A percentile compares a stretch with the other conserved stretches of the same genome.
Evolutionary conservation across 53 echinoderm and acorn worm genomes (phyloP).

Genomic region (Holothuria leucospilota): DNA sequence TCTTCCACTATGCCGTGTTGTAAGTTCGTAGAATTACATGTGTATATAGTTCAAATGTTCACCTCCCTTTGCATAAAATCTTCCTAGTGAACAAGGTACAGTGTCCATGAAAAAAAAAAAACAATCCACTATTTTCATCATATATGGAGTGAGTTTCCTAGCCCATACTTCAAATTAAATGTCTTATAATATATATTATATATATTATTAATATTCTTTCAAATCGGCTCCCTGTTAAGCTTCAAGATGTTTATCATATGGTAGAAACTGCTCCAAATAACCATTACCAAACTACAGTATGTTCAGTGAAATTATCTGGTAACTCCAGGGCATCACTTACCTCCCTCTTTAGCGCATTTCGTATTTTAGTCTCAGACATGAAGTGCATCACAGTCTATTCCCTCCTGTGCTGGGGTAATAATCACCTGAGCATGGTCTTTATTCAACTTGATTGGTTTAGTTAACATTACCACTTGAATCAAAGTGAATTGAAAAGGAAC

Average conservation of each 20-base stretch:
- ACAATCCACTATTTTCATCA: slow-evolving; percentile 67
- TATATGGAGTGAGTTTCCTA: slow-evolving; percentile 53
- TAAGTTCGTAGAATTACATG: neutral
- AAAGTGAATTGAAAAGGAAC: neutral
- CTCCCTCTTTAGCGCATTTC: neutral
- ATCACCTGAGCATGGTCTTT: neutral
- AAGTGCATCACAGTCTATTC: neutral
- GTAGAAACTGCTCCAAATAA: neutral
- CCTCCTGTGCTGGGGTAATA: neutral
- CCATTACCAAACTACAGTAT: neutral
- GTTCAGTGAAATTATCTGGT: neutral
- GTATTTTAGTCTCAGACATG: neutral
- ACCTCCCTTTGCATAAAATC: slow-evolving; percentile 31
- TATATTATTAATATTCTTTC: neutral
- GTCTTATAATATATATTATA: slow-evolving; percentile 51
- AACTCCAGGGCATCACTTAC: neutral
- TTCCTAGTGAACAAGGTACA: neutral
- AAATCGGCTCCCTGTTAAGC: neutral
- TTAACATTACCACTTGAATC: neutral
- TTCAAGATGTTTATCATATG: neutral
- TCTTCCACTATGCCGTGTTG: neutral
- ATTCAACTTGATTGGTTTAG: neutral
- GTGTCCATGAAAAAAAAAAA: neutral
- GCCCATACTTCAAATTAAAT: slow-evolving; percentile 40
- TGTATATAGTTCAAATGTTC: slow-evolving; percentile 25